Percentiles rank a stretch among this genome's conserved stretches.
Conservation (phyloP, 1,140 invertebrate genomes). For the Pygmarrhopalites habei region DNA sequence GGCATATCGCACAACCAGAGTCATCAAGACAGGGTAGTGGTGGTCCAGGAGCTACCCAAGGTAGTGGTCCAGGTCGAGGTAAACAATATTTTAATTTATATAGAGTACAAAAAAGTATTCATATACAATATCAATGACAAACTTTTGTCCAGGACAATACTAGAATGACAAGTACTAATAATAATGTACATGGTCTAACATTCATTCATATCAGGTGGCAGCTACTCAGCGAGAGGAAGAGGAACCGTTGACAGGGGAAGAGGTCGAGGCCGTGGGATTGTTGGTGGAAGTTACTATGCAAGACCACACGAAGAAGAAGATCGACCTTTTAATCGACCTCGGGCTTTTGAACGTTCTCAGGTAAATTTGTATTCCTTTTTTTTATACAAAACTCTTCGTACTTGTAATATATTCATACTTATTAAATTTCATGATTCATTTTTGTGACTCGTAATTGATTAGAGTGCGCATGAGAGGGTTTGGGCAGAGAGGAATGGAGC, state of each 20-base stretch:
- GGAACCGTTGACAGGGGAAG: slow-evolving; percentile 46
- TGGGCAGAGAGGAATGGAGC: slow-evolving; percentile 56
- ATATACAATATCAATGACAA: too few species aligned
- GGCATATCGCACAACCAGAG: slow-evolving; percentile 45
- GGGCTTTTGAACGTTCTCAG: slow-evolving; percentile 45
- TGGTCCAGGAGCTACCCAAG: slow-evolving; percentile 38
- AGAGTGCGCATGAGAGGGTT: slow-evolving; percentile 38
- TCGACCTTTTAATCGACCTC: slow-evolving; percentile 35
- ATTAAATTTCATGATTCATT: neutral
- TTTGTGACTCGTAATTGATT: neutral
- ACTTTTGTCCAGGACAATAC: too few species aligned
- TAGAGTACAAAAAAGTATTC: too few species aligned
- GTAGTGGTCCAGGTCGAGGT: slow-evolving; percentile 15
- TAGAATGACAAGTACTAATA: too few species aligned
- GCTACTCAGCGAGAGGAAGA: slow-evolving; percentile 38
- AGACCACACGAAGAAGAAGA: slow-evolving; percentile 37
- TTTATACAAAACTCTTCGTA: neutral
- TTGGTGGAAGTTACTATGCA: slow-evolving; percentile 40
- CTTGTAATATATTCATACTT: neutral
- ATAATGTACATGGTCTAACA: too few species aligned
- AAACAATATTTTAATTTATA: too few species aligned
- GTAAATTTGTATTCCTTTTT: slow-evolving; percentile 33
- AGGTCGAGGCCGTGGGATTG: slow-evolving; percentile 46
- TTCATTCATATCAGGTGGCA: too few species aligned
- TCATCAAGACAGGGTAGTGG: slow-evolving; percentile 30